phyloP scores from a whole-genome alignment of 2,113 vertebrate species.

The Leptodactylus fuscus region DNA sequence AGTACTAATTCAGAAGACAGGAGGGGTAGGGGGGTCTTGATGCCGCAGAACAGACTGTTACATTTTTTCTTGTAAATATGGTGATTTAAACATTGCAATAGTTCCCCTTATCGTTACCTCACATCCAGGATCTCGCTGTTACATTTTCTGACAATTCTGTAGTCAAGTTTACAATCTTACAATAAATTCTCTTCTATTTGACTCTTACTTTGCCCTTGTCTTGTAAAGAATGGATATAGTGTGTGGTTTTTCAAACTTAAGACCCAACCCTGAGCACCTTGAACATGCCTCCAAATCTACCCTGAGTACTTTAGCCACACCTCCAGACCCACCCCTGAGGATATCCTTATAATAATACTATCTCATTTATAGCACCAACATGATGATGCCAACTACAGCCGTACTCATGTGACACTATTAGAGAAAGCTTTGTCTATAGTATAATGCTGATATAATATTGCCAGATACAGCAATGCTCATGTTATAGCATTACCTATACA shows the following conservation, averaged over 20 bases:
- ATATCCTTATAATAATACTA: too few species aligned
- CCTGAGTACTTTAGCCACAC: not conserved
- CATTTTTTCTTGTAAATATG: not conserved
- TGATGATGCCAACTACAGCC: too few species aligned
- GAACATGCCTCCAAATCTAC: not conserved
- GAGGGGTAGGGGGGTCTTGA: not conserved
- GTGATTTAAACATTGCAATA: not conserved
- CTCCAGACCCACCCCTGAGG: not conserved
- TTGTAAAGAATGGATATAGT: not conserved
- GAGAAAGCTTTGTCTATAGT: too few species aligned
- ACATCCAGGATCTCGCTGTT: not conserved
- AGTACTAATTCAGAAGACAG: conserved; percentile 6
- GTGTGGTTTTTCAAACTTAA: too few species aligned
- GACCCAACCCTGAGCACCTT: too few species aligned
- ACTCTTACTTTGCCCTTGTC: not conserved
- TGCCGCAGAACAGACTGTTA: too few species aligned
- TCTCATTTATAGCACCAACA: too few species aligned
- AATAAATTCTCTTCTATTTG: not conserved
- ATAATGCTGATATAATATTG: too few species aligned
- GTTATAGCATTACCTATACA: too few species aligned
- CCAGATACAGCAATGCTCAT: too few species aligned
- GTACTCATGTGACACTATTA: too few species aligned
- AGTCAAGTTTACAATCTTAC: not conserved
- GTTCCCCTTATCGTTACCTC: not conserved
- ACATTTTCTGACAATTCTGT: not conserved